These are phyloP conservation scores for Megaceryle torquata DNA, from an alignment of 2,113 vertebrate species.

Conservation along the genomic window DNA sequence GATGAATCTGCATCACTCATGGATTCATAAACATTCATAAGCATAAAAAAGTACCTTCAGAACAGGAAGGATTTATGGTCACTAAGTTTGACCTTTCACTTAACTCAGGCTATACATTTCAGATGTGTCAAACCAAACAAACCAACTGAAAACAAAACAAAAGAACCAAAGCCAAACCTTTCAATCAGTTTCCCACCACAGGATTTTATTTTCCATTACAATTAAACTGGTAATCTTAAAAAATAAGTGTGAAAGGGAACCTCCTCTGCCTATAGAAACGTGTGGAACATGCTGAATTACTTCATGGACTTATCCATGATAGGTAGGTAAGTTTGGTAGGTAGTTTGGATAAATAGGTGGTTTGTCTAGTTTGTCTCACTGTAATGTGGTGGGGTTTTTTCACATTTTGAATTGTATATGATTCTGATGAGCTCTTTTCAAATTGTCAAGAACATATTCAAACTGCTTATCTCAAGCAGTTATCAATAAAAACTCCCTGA, in stretches of 20 bases:
- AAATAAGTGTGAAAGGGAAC: not conserved
- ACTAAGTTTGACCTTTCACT: not conserved
- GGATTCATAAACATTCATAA: not conserved
- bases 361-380: not conserved
- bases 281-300: not conserved
- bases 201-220: not conserved
- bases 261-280: not conserved
- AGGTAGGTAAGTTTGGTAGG: not conserved
- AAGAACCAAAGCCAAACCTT: not conserved
- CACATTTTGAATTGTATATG: not conserved
- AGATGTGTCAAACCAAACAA: not conserved
- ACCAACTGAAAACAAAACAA: not conserved
- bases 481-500: slow-evolving; percentile 4
- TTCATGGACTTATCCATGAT: not conserved
- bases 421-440: not conserved
- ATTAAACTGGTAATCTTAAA: not conserved
- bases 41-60: not conserved
- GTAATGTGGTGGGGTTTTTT: not conserved
- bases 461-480: not conserved
- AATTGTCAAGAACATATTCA: not conserved
- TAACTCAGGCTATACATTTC: not conserved
- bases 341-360: not conserved
- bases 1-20: not conserved
- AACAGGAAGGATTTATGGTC: not conserved
- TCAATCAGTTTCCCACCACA: not conserved